Percentiles rank a stretch among this genome's conserved stretches.
phyloP scores from a whole-genome alignment of 2,797 vertebrate species.

The Toxotes lorentzi region DNA sequence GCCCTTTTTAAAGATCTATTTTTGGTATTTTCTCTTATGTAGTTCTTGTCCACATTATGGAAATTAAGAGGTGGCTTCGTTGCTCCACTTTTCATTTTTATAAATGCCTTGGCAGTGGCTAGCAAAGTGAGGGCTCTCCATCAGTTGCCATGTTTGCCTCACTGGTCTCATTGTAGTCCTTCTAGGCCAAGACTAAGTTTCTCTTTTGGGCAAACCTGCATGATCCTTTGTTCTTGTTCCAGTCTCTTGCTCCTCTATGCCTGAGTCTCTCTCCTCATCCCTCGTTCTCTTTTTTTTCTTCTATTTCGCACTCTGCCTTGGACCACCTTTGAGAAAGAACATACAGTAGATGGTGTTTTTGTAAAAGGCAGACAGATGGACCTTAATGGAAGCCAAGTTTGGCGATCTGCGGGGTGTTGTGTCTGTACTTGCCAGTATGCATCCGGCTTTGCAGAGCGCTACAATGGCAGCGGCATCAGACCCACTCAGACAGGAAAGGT shows the following conservation, averaged over 20 bases:
- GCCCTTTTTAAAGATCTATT: constrained; percentile 32
- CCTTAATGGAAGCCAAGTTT: constrained; percentile 79
- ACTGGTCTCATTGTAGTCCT: constrained; percentile 9
- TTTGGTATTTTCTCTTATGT: constrained; percentile 34
- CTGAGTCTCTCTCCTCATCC: constrained; percentile 14
- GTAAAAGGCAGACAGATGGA: constrained; percentile 83
- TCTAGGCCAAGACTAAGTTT: constrained; percentile 28
- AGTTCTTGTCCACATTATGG: constrained; percentile 29
- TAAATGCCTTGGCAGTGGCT: constrained; percentile 14
- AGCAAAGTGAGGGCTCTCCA: constrained; percentile 26
- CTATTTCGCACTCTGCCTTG: not conserved
- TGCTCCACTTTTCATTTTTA: constrained; percentile 35
- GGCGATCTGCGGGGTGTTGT: constrained; percentile 76
- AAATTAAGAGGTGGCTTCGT: constrained; percentile 35
- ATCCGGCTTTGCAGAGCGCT: constrained; percentile 72
- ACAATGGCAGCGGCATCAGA: constrained; percentile 60
- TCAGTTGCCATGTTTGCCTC: constrained; percentile 35
- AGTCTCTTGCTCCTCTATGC: constrained; percentile 27
- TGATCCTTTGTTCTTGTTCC: constrained; percentile 7
- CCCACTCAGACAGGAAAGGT: constrained; percentile 62
- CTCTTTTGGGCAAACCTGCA: constrained; percentile 18
- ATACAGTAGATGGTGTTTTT: constrained; percentile 73
- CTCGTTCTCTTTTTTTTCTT: constrained; percentile 13
- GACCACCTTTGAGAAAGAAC: constrained; percentile 59
- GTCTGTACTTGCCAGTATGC: constrained; percentile 76